phyloP scores from a whole-genome alignment of 2,797 vertebrate genomes.

The Falco concolor region DNA sequence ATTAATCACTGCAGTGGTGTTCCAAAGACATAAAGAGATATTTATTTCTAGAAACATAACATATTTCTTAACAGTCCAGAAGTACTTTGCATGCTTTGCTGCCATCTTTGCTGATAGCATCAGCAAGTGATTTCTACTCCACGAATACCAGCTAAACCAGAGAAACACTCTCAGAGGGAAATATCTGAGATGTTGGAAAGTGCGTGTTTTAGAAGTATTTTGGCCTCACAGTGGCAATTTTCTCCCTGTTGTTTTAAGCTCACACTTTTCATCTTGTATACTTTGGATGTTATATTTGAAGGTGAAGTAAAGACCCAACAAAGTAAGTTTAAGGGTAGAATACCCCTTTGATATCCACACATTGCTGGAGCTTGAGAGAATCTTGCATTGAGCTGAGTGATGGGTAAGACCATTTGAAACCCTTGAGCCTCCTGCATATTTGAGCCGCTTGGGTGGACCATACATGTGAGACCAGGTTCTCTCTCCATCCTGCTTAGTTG shows the following conservation, averaged over 20 bases:
- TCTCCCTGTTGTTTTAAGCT: not conserved
- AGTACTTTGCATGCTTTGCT: not conserved
- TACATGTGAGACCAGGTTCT: not conserved
- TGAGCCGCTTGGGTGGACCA: not conserved
- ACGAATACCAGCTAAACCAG: not conserved
- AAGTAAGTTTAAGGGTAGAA: not conserved
- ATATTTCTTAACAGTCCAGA: not conserved
- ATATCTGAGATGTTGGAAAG: not conserved
- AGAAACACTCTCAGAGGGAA: not conserved
- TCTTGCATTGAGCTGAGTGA: not conserved
- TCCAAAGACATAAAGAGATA: not conserved
- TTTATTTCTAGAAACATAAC: not conserved
- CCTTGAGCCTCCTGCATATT: rapidly evolving
- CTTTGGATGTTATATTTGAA: not conserved
- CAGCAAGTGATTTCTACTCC: not conserved
- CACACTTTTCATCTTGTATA: not conserved
- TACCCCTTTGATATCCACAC: not conserved
- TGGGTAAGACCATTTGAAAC: not conserved
- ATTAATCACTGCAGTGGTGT: not conserved
- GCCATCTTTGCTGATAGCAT: not conserved
- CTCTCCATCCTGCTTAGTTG: not conserved
- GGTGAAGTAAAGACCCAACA: not conserved
- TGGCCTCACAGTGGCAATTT: not conserved
- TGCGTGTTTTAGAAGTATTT: not conserved
- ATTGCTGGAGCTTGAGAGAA: not conserved